Evolutionary conservation across 1,140 invertebrate species (phyloP).

Genomic region (Marisa cornuarietis): DNA sequence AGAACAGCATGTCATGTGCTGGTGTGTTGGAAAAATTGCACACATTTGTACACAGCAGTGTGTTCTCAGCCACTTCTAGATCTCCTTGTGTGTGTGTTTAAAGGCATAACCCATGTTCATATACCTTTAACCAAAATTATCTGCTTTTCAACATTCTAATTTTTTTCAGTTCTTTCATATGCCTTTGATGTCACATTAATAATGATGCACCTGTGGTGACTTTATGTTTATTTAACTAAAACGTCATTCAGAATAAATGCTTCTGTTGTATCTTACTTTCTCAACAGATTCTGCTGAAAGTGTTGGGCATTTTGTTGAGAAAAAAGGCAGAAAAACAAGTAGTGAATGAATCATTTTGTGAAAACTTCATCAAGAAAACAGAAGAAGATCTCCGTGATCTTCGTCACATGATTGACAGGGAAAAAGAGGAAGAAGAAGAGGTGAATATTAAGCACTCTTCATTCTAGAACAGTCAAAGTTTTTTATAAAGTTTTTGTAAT

Average conservation of each 20-base stretch:
- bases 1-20: too few species aligned
- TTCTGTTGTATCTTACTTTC: not conserved
- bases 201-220: not conserved
- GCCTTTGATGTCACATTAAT: too few species aligned
- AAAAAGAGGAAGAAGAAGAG: slow-evolving; percentile 50
- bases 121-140: too few species aligned
- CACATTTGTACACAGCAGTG: too few species aligned
- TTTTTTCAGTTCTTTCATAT: too few species aligned
- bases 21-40: too few species aligned
- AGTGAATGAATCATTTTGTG: slow-evolving; percentile 38
- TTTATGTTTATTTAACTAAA: not conserved
- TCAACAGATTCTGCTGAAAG: slow-evolving; percentile 44
- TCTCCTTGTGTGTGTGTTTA: too few species aligned
- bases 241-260: not conserved
- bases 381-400: slow-evolving; percentile 43
- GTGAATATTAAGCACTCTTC: slow-evolving; percentile 24
- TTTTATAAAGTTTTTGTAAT: too few species aligned
- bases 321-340: slow-evolving; percentile 46
- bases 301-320: slow-evolving; percentile 43
- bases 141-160: too few species aligned
- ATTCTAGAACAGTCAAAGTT: not conserved
- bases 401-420: slow-evolving; percentile 48
- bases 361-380: slow-evolving; percentile 44
- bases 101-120: too few species aligned
- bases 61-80: too few species aligned